Conservation (phyloP, 2,797 vertebrate species). For the Tokudaia muenninki region DNA sequence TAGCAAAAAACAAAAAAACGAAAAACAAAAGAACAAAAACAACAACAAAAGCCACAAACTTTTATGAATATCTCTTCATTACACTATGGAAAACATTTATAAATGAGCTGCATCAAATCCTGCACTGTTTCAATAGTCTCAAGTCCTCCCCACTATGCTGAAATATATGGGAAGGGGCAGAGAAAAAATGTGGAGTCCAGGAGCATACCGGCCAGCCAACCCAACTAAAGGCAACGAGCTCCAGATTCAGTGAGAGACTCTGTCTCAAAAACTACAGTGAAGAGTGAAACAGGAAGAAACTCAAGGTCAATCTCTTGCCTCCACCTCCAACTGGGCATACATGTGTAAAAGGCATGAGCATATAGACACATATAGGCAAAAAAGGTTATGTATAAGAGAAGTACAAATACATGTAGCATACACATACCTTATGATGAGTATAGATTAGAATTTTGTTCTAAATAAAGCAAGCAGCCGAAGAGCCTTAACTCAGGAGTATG, state of each 20-base stretch:
- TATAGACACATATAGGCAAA: background rate
- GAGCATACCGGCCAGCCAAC: background rate
- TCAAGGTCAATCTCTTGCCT: background rate
- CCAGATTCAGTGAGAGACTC: background rate
- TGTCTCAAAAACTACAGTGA: background rate
- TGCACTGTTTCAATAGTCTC: slow-evolving; percentile 20
- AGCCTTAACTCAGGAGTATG: background rate
- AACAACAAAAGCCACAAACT: background rate
- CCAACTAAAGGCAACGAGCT: background rate
- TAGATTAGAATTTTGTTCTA: background rate
- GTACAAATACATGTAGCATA: background rate
- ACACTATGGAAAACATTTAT: background rate
- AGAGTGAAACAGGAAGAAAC: background rate
- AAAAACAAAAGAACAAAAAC: background rate
- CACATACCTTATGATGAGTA: background rate
- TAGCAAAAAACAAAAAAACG: background rate
- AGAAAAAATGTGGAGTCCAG: background rate
- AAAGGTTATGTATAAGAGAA: background rate
- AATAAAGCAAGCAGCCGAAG: background rate
- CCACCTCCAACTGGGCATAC: background rate
- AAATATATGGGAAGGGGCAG: background rate
- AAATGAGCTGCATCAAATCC: background rate
- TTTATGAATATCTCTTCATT: background rate
- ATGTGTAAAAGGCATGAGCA: background rate
- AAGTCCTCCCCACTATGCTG: background rate